Percentiles rank a stretch among this genome's conserved stretches.
Conservation (phyloP, 2,113 vertebrate genomes). For the Sceloporus tristichus region DNA sequence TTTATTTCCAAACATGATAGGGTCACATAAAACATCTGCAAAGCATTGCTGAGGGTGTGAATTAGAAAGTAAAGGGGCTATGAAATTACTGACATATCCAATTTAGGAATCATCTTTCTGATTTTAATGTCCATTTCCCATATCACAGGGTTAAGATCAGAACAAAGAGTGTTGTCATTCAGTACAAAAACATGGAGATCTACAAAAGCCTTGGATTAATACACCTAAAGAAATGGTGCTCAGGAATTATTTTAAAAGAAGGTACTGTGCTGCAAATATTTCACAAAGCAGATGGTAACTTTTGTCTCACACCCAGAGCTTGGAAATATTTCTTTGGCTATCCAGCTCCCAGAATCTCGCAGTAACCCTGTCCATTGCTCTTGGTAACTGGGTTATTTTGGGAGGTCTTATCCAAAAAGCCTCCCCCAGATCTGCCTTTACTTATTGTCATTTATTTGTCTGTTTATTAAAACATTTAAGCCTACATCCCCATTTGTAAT, state of each 20-base stretch:
- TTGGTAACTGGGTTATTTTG: no score
- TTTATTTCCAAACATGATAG: conserved; percentile 61
- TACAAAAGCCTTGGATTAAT: conserved; percentile 4
- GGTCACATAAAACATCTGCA: conserved; percentile 69
- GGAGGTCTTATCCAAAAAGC: no score
- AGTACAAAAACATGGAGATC: background rate
- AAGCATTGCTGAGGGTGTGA: conserved; percentile 61
- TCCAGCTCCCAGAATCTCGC: no score
- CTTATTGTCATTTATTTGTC: background rate
- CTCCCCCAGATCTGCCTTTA: no score
- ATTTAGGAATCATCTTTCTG: conserved; percentile 56
- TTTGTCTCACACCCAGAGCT: background rate
- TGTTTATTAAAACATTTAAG: background rate
- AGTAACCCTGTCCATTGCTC: no score
- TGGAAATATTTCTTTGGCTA: no score
- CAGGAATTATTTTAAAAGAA: background rate
- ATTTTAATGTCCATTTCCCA: conserved; percentile 51
- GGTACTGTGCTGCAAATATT: background rate
- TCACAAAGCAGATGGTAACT: background rate
- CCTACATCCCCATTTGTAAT: no score
- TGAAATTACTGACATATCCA: conserved; percentile 53
- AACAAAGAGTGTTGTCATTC: conserved; percentile 19
- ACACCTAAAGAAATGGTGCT: background rate
- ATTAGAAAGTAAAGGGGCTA: conserved; percentile 58
- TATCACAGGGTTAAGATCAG: conserved; percentile 39